phyloP scores from a whole-genome alignment of 2,888 invertebrate species.

The Frankliniella fusca region DNA sequence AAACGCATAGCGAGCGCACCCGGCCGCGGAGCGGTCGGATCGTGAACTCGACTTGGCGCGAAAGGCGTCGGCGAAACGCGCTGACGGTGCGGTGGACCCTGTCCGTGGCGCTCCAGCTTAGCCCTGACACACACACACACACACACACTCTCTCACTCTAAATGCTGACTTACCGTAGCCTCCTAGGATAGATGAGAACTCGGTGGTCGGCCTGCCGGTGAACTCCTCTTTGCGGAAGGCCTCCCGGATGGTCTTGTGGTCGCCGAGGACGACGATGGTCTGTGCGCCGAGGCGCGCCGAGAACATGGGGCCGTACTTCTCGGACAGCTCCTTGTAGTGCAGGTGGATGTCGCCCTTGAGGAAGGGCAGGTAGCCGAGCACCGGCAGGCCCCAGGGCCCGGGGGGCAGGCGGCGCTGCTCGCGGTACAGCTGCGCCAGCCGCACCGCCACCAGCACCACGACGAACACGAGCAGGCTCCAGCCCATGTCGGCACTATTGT shows the following conservation, averaged over 20 bases:
- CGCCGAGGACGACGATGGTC: slow-evolving; percentile 78
- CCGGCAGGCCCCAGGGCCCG: slow-evolving; percentile 82
- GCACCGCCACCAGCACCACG: slow-evolving; percentile 31
- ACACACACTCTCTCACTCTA: not conserved
- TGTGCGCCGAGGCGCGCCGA: slow-evolving; percentile 77
- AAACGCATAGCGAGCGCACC: not conserved
- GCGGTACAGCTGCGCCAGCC: slow-evolving; percentile 23
- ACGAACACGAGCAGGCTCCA: slow-evolving; percentile 18
- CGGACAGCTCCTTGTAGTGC: slow-evolving; percentile 69
- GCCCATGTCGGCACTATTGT: not conserved
- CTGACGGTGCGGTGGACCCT: too few relatives aligned
- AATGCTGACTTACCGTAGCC: slow-evolving; percentile 77
- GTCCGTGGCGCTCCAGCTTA: slow-evolving; percentile 23
- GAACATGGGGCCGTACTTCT: slow-evolving; percentile 76
- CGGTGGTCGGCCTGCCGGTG: slow-evolving; percentile 80
- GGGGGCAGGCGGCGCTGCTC: slow-evolving; percentile 59
- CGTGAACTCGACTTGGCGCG: too few relatives aligned
- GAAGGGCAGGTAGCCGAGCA: slow-evolving; percentile 78
- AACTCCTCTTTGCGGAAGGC: slow-evolving; percentile 82
- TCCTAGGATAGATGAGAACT: slow-evolving; percentile 78
- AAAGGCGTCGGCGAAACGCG: too few relatives aligned
- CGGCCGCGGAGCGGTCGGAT: not conserved
- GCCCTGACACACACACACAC: slow-evolving; percentile 34
- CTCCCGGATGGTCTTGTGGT: slow-evolving; percentile 79
- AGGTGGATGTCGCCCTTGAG: slow-evolving; percentile 70